A percentile compares a stretch with the other conserved stretches of the same genome.
Evolutionary conservation across 2,113 vertebrate genomes (phyloP).

Genomic region (Pithys albifrons): DNA sequence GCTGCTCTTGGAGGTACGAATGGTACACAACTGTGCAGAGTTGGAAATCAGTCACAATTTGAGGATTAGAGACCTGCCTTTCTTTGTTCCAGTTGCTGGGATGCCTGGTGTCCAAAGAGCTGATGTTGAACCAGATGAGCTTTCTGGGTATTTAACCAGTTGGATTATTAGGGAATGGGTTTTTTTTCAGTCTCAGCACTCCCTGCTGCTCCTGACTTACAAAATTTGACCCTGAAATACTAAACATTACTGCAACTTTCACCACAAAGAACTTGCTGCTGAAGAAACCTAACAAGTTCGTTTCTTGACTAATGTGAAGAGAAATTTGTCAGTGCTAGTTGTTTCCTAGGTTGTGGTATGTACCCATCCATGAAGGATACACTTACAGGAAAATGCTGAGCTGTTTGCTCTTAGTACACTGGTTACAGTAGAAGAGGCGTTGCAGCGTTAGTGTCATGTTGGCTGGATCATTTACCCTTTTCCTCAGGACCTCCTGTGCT

Average conservation of each 20-base stretch:
- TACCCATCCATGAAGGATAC: not conserved
- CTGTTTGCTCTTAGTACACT: not conserved
- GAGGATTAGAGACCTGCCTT: not conserved
- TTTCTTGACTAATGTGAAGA: not conserved
- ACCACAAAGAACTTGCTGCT: not conserved
- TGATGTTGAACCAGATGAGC: not conserved
- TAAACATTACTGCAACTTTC: not conserved
- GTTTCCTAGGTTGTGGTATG: not conserved
- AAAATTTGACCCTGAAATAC: not conserved
- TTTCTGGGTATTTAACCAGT: not conserved
- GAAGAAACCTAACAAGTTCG: not conserved
- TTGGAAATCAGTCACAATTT: constrained; percentile 20
- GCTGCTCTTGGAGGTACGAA: not conserved
- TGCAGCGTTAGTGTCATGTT: not conserved
- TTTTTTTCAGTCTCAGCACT: not conserved
- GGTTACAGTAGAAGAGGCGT: not conserved
- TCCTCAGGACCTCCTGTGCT: not conserved
- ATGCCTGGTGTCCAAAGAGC: not conserved
- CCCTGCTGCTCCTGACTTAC: not conserved
- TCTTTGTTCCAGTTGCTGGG: constrained; percentile 22
- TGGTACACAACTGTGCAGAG: not conserved
- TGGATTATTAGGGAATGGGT: not conserved
- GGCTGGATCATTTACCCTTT: not conserved
- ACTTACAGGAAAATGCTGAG: not conserved
- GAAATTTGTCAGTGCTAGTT: not conserved